Base-by-base conservation (phyloP, 2,888 invertebrate genomes). In the Gibbula magus region DNA sequence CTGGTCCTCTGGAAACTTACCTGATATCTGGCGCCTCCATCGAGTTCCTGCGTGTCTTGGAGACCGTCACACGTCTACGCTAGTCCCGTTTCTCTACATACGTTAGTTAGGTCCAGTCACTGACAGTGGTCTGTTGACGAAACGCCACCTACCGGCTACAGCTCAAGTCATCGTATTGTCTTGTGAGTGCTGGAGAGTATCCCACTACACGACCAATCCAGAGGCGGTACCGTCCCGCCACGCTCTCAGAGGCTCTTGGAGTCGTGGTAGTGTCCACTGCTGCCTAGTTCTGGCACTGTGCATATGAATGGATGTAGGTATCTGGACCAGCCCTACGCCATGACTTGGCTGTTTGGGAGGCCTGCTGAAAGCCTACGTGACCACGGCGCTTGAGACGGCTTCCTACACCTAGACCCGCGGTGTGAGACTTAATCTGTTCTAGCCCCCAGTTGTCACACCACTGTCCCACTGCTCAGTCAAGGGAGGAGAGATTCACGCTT, bases 151-250 rank as follows among this genome's bases (percentile, higher is more conserved):
- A 54, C 25, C 75, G 75, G 75, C 16, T 54, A 32, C 75, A 53
- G 54, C 75, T 75, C 53, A 54, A 54, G 29, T 75, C 75, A 75
- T 75, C 75, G 54, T 75, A 54, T 53, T 75, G 75, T 75, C 75
- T 53, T n/a, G 32, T 25, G 45, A 67, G 67, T 53, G 52, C 51
- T 29, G 32, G 75, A 45, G 74, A 75, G 35, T 53, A 53, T 54
- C 53, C 53, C 25, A 22, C 29, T 32, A 53, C 35, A 75, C 29
- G 75, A 45, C 75, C 75, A 75, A 75, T 75, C 75, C 75, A 75
- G 22, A 13, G 29, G 54, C n/a, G 54, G 75, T n/a, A 75, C 54
- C 29, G 51, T 74, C 25, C 51, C 45, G 51, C 20, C 25, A 51
- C 16, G 8, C 74, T 61, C 10, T 29, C 61, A 22, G 22, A 5